These are phyloP conservation scores for Burhinus bistriatus DNA, from an alignment of 2,113 vertebrate species.

Conservation along the genomic window DNA sequence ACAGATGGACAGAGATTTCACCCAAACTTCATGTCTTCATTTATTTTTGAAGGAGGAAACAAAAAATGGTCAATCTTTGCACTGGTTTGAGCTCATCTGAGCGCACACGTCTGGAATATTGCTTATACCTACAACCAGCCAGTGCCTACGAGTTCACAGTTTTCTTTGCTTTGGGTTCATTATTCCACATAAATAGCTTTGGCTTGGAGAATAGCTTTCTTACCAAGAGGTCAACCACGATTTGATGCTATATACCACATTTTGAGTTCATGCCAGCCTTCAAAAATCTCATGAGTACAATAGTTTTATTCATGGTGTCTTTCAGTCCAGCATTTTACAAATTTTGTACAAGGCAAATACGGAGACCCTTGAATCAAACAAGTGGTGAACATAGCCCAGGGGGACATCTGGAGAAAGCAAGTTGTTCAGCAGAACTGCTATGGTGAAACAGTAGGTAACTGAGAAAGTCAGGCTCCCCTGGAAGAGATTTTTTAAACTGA, in stretches of 20 bases:
- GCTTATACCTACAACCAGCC: background rate
- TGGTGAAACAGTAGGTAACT: fast-evolving
- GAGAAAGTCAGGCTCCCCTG: background rate
- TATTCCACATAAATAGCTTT: background rate
- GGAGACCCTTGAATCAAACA: background rate
- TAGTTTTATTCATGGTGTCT: background rate
- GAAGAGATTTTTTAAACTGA: background rate
- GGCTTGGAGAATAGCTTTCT: background rate
- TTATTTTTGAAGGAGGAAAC: background rate
- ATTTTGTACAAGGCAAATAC: fast-evolving
- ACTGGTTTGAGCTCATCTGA: background rate
- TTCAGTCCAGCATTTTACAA: background rate
- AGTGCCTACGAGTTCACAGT: fast-evolving
- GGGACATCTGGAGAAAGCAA: background rate
- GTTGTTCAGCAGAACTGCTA: background rate
- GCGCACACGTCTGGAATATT: background rate
- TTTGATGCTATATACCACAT: background rate
- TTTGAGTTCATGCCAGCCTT: background rate
- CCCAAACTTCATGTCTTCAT: background rate
- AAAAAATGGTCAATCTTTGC: background rate
- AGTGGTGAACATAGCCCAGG: background rate
- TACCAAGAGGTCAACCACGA: background rate
- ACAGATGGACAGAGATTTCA: background rate
- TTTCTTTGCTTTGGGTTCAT: background rate
- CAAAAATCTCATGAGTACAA: fast-evolving